Percentiles rank a stretch among this genome's conserved stretches.
Evolutionary conservation across 2,888 invertebrate species (phyloP).

Genomic region (Microctonus brassicae): DNA sequence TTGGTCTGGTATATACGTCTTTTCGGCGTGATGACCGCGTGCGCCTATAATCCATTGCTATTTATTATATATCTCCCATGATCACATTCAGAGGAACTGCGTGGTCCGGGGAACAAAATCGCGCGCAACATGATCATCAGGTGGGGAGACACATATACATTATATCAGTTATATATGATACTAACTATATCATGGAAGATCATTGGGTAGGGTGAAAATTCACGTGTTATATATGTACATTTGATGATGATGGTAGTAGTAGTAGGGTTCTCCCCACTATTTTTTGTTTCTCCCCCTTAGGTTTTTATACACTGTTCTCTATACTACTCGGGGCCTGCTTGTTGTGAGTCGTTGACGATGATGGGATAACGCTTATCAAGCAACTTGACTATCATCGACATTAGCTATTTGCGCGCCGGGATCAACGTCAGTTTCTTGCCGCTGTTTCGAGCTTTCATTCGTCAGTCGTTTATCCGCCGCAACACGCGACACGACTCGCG

Average conservation of each 20-base stretch:
- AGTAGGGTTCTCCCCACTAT: constrained; percentile 51
- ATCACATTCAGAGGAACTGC: no score
- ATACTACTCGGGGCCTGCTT: not conserved
- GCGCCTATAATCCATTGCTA: not conserved
- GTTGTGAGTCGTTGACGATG: not conserved
- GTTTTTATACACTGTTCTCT: not conserved
- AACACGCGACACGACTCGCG: constrained; percentile 29
- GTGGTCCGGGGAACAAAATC: not conserved
- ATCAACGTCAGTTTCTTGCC: not conserved
- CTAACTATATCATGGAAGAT: constrained; percentile 42
- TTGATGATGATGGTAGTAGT: constrained; percentile 15
- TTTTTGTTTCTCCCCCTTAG: constrained; percentile 36
- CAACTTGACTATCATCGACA: constrained; percentile 9
- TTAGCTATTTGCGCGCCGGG: constrained; percentile 22
- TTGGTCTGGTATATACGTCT: no score
- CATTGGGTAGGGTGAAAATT: constrained; percentile 39
- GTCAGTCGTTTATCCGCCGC: constrained; percentile 18
- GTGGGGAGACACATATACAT: constrained; percentile 15
- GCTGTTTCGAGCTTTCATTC: not conserved
- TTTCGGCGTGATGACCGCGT: not conserved
- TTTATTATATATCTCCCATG: not conserved
- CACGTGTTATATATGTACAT: no score
- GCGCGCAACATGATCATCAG: not conserved
- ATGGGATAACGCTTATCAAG: constrained; percentile 29
- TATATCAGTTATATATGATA: not conserved